phyloP scores from a whole-genome alignment of 2,888 invertebrate species.

The Eustalomyia histrio region DNA sequence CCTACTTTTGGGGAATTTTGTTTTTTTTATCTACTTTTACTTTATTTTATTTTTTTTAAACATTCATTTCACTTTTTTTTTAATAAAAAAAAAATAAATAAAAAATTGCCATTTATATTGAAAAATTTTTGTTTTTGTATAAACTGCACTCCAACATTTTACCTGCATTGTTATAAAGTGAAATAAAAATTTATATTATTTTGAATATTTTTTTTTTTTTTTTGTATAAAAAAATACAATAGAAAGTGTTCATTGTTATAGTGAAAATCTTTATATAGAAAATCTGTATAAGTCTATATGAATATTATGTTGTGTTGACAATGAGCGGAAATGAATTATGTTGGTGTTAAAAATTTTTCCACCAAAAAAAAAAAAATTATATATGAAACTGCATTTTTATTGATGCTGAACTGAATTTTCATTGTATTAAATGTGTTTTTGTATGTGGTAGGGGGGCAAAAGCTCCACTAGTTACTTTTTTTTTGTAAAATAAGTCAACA shows the following conservation, averaged over 20 bases:
- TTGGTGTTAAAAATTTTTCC: constrained; percentile 66
- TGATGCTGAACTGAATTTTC: constrained; percentile 65
- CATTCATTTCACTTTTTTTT: constrained; percentile 37
- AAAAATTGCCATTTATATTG: not conserved
- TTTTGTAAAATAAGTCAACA: constrained; percentile 32
- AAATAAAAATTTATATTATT: constrained; percentile 54
- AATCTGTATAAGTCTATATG: constrained; percentile 18
- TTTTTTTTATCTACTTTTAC: constrained; percentile 17
- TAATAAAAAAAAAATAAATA: no score
- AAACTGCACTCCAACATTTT: constrained; percentile 68
- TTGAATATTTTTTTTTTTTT: constrained; percentile 52
- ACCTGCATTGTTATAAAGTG: constrained; percentile 74
- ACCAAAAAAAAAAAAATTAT: constrained; percentile 30
- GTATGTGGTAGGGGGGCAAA: not conserved
- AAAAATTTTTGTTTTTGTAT: not conserved
- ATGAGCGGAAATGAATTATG: constrained; percentile 78
- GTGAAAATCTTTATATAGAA: constrained; percentile 10
- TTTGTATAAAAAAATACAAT: constrained; percentile 22
- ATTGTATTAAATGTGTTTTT: constrained; percentile 68
- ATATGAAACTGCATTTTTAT: constrained; percentile 73
- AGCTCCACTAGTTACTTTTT: constrained; percentile 8
- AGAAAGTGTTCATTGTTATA: constrained; percentile 44
- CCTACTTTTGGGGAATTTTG: constrained; percentile 34
- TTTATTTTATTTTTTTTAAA: constrained; percentile 32
- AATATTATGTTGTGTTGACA: constrained; percentile 73